These are phyloP conservation scores for Hypolimnas misippus DNA, from an alignment of 2,888 invertebrate genomes.

Conservation along the genomic window DNA sequence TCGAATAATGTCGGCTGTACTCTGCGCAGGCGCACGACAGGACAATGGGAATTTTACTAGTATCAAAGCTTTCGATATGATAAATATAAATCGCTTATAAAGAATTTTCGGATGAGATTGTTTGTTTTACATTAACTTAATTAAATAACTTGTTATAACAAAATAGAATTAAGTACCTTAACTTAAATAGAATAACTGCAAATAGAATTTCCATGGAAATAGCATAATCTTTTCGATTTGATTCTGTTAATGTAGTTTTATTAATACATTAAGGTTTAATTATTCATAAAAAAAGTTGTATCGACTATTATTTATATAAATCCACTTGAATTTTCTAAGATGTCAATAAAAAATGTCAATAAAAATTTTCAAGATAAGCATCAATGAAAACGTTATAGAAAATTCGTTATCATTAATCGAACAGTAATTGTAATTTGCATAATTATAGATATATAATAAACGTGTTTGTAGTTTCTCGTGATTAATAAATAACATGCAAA, in stretches of 20 bases:
- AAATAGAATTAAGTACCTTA: too few relatives aligned
- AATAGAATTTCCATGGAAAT: too few relatives aligned
- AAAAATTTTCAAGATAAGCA: neutral
- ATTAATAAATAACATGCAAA: constrained; percentile 31
- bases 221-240: too few relatives aligned
- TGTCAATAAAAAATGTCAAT: neutral
- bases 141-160: too few relatives aligned
- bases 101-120: neutral
- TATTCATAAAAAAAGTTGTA: too few relatives aligned
- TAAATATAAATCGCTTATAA: neutral
- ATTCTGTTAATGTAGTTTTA: too few relatives aligned
- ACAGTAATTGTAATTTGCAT: constrained; percentile 1
- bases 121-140: too few relatives aligned
- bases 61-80: neutral
- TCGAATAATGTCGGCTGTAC: constrained; percentile 56
- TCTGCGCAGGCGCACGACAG: constrained; percentile 20
- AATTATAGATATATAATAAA: constrained; percentile 10
- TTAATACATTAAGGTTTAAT: too few relatives aligned
- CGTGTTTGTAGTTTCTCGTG: constrained; percentile 34
- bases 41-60: constrained; percentile 22
- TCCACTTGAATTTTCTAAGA: neutral
- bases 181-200: too few relatives aligned
- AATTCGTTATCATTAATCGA: constrained; percentile 1
- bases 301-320: too few relatives aligned
- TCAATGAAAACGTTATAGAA: neutral